Percentiles rank a stretch among this genome's conserved stretches.
Conservation (phyloP, 2,113 vertebrate species). For the Alexandromys fortis region DNA sequence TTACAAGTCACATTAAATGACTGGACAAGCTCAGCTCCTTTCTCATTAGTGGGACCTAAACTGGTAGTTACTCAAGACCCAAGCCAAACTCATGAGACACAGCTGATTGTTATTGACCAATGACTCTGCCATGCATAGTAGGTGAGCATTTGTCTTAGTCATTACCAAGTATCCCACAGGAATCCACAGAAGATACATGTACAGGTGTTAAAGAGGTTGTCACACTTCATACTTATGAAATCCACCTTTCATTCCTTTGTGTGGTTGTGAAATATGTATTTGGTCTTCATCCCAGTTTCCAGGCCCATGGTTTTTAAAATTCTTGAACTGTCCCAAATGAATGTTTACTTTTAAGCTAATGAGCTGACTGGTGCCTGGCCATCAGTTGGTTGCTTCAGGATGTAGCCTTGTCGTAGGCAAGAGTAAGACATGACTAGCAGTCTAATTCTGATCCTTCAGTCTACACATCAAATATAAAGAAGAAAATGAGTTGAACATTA, state of each 20-base stretch:
- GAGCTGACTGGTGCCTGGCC: no score
- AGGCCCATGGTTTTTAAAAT: not conserved
- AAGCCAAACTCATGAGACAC: not conserved
- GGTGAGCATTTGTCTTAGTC: not conserved
- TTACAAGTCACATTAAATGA: not conserved
- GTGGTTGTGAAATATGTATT: not conserved
- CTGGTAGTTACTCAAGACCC: not conserved
- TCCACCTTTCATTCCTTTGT: not conserved
- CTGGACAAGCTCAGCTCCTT: not conserved
- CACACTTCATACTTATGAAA: not conserved
- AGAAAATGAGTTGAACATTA: not conserved
- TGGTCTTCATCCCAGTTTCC: not conserved
- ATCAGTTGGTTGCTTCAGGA: not conserved
- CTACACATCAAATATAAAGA: not conserved
- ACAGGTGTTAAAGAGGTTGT: not conserved
- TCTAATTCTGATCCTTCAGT: not conserved
- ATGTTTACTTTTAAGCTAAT: no score
- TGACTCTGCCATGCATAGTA: not conserved
- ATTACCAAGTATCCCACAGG: not conserved
- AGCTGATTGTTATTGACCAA: not conserved
- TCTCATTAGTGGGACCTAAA: not conserved
- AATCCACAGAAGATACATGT: not conserved
- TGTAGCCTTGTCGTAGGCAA: not conserved
- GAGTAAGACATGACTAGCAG: no score
- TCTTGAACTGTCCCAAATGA: not conserved